Base-by-base conservation (phyloP, 2,797 vertebrate genomes). In the Ctenochaetus hawaiiensis region DNA sequence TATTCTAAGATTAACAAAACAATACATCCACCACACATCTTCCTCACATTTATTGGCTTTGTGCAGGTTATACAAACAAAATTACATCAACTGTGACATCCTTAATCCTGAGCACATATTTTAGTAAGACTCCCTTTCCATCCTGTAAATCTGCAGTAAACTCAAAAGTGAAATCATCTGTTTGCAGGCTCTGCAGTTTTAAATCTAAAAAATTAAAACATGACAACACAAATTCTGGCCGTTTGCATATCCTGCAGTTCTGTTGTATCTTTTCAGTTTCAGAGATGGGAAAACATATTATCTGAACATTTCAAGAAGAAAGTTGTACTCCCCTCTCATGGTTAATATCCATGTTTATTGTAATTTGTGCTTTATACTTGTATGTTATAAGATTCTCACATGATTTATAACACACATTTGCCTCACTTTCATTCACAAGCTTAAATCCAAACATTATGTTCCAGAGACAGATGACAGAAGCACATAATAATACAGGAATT, bases 381-480 rank as follows among this genome's bases (percentile, higher is more conserved):
- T 44, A 57, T 26, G n/a, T 73, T 67, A 53, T 39, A 61, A 14
- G 49, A 68, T 74, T 16, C 69, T 63, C 45, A 20, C 64, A 72
- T 45, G 12, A 77, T 67, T 64, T 47, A 34, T 22, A 51, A 6
- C 17, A 14, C 11, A 6, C 48, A 54, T 76, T 74, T 79, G 48
- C 47, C 72, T 39, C 58, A 71, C 72, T 87, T 90, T 87, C 68
- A 81, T 64, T 20, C 58, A 34, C 52, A 20, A 37, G 73, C 51
- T 72, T 59, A 64, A 72, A 85, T 75, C 52, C 69, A 67, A 69
- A 75, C 43, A 45, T 67, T 7, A 34, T 34, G 30, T 34, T 6
- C 30, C 62, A 75, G 49, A 59, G 70, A 80, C 43, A 58, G 65
- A 86, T 85, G 75, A 80, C 58, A 78, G 41, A 69, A 43, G 41